Evolutionary conservation across 2,113 vertebrate genomes (phyloP), one percentile per base, ranked within the genome.

Genomic region (Raja brachyura): DNA sequence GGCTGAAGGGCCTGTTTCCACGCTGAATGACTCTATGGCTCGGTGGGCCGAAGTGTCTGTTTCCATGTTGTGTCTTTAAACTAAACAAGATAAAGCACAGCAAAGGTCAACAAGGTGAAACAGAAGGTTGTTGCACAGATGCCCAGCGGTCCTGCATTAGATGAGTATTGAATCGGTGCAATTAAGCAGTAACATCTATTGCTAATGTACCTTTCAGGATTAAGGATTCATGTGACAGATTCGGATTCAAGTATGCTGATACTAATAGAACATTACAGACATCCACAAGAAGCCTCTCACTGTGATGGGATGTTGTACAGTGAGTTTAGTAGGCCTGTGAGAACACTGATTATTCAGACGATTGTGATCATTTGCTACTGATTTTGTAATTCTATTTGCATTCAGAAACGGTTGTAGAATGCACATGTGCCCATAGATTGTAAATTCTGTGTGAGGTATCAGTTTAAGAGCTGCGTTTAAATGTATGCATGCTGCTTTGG

Each of bases 391-490:
- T 13, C 28, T 61, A 66, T 31, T 63, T 88, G 61, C 59, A 66
- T 31, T 66, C 28, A 66, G n/a, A n/a, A 63, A 63, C 63, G 28
- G 5, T 28, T 25, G 0, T 31, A n/a, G 83, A 88, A 88, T 88
- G 59, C 59, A 88, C 28, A 86, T 59, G 83, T 88, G 83, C 28
- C 83, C 59, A 66, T 88, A 63, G 31, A 66, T 88, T 88, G 59
- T 33, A 31, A 61, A 88, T 63, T 88, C 14, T 16, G 28, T 63
- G 59, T 18, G 0, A 66, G 61, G 14, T 0, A n/a, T 63, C 59
- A 66, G 31, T 22, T 28, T 86, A 3, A n/a, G 31, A 77, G 75
- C 14, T 31, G 70, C 61, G 83, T 86, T 86, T 63, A 86, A 86
- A 18, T 88, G 83, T 48, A 48, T 48, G 39, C 39, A 48, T 48